Evolutionary conservation across 30 jellyfish, hydroid and myxozoan genomes (phyloP).

Genomic region (Aurelia coerulea): DNA sequence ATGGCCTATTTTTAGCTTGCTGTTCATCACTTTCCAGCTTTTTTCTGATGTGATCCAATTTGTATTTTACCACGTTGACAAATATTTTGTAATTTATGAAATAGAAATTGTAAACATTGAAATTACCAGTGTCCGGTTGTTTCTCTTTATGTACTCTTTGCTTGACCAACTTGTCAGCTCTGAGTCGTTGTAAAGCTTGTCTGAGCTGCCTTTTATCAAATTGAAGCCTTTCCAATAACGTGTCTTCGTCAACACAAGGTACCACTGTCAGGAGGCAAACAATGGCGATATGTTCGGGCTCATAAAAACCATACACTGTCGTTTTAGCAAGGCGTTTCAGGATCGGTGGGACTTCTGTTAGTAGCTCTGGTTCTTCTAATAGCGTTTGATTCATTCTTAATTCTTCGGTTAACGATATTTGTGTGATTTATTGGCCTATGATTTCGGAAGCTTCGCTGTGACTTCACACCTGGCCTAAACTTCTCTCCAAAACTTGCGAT

Average conservation of each 20-base stretch:
- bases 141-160: constrained; percentile 95
- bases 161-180: constrained; percentile 86
- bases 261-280: constrained; percentile 76
- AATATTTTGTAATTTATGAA: constrained; percentile 90
- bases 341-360: constrained; percentile 97
- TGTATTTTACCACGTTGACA: constrained; percentile 95
- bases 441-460: no score
- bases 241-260: constrained; percentile 97
- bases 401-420: neutral
- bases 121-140: constrained; percentile 87
- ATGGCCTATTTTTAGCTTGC: constrained; percentile 95
- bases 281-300: constrained; percentile 93
- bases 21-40: constrained; percentile 94
- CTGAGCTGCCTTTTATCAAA: constrained; percentile 96
- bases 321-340: constrained; percentile 92
- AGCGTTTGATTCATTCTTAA: constrained; percentile 67
- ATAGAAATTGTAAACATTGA: constrained; percentile 84
- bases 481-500: neutral
- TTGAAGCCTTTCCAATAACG: constrained; percentile 78
- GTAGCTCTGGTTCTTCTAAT: constrained; percentile 96
- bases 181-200: constrained; percentile 84
- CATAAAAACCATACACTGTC: constrained; percentile 95
- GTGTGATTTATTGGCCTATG: no score
- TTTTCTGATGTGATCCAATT: constrained; percentile 90
- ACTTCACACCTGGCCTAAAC: neutral